Conservation (phyloP, 2,113 vertebrate genomes). For the Heterochromis multidens region DNA sequence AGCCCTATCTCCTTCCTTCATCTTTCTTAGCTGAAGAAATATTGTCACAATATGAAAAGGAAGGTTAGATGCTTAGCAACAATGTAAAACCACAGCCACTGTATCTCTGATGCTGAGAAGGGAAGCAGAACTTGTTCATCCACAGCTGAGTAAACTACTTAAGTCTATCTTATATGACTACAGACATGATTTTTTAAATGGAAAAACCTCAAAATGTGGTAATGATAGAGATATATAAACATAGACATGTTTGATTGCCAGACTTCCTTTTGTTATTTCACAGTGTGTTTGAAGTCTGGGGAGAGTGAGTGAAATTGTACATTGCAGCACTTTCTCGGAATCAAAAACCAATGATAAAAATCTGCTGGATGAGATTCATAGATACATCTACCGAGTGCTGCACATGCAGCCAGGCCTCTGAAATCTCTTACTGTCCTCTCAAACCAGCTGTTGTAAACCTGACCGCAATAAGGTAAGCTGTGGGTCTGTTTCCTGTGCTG, state of each 20-base stretch:
- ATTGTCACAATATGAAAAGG: slow-evolving; percentile 60
- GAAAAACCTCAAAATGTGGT: slow-evolving; percentile 64
- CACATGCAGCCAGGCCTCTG: background rate
- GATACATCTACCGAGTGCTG: slow-evolving; percentile 12
- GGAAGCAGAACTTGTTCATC: slow-evolving; percentile 65
- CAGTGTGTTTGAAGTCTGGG: slow-evolving; percentile 64
- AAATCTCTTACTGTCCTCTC: slow-evolving; percentile 41
- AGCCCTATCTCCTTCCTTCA: slow-evolving; percentile 55
- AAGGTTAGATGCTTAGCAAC: slow-evolving; percentile 60
- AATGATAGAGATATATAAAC: slow-evolving; percentile 70
- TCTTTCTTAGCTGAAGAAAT: slow-evolving; percentile 62
- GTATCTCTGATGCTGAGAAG: slow-evolving; percentile 46
- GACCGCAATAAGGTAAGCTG: slow-evolving; percentile 39
- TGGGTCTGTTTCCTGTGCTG: slow-evolving; percentile 44
- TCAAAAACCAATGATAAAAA: slow-evolving; percentile 37
- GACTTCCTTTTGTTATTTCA: slow-evolving; percentile 73
- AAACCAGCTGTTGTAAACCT: slow-evolving; percentile 47
- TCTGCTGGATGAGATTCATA: slow-evolving; percentile 35
- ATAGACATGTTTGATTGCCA: slow-evolving; percentile 54
- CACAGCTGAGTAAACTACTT: slow-evolving; percentile 77
- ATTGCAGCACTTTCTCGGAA: slow-evolving; percentile 51
- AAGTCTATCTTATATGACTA: slow-evolving; percentile 63
- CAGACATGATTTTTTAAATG: slow-evolving; percentile 57
- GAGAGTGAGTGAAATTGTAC: slow-evolving; percentile 38
- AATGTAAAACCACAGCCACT: slow-evolving; percentile 60